Evolutionary conservation across 2,888 invertebrate species (phyloP).

Genomic region (Alviniconcha strummeri): DNA sequence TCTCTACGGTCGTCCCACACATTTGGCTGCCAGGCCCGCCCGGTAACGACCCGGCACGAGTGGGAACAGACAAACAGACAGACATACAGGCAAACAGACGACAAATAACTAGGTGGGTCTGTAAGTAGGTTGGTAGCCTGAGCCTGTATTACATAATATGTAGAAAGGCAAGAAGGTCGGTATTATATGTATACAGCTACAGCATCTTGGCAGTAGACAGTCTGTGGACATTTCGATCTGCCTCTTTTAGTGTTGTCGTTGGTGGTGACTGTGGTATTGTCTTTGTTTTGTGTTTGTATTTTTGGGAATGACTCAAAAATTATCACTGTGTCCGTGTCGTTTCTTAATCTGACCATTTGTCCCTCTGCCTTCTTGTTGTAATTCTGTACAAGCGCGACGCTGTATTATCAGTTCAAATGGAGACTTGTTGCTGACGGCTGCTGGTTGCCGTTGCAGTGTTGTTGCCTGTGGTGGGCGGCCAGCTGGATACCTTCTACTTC

Average conservation of each 20-base stretch:
- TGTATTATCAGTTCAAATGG: too few species aligned
- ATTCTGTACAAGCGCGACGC: too few species aligned
- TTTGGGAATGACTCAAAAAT: too few species aligned
- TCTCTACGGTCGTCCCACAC: neutral
- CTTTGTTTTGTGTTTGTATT: neutral
- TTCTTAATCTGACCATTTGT: too few species aligned
- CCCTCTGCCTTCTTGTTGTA: too few species aligned
- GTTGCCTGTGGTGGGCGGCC: conserved; percentile 32
- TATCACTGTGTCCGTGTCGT: too few species aligned
- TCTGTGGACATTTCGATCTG: too few species aligned
- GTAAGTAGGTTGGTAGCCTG: too few species aligned
- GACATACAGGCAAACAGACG: neutral
- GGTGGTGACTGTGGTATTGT: neutral
- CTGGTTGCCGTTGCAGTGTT: neutral
- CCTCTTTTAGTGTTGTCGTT: neutral
- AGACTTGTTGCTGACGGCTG: too few species aligned
- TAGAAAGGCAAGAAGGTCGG: neutral
- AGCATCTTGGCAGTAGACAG: too few species aligned
- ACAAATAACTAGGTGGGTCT: neutral
- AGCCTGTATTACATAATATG: neutral
- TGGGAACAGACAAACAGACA: neutral
- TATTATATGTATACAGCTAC: too few species aligned
- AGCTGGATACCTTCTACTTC: conserved; percentile 72
- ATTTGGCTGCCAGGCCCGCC: neutral
- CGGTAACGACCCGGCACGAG: neutral